Conservation (phyloP, 2,888 invertebrate genomes). For the Diogma glabrata region DNA sequence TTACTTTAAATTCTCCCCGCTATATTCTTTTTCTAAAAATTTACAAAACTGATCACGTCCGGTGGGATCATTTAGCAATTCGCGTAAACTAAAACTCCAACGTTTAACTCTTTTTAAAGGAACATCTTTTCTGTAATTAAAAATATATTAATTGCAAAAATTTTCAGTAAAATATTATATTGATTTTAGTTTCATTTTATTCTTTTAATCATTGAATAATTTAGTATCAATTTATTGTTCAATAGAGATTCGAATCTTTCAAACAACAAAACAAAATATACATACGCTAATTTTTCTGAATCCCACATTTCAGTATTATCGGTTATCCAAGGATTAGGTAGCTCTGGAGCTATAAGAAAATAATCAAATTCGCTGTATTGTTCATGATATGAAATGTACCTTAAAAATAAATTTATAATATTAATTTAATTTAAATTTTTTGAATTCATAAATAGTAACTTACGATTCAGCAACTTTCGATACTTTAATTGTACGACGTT, state of each 20-base stretch:
- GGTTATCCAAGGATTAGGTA: conserved; percentile 93
- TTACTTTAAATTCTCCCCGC: conserved; percentile 95
- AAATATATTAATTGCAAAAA: conserved; percentile 13
- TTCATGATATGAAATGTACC: conserved; percentile 83
- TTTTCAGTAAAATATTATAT: too few relatives aligned
- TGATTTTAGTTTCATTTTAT: neutral
- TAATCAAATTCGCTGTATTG: conserved; percentile 96
- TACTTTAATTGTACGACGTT: conserved; percentile 77
- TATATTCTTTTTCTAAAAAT: conserved; percentile 96
- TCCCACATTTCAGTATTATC: conserved; percentile 97
- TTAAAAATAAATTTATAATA: conserved; percentile 37
- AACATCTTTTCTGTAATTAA: conserved; percentile 66
- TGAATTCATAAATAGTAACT: conserved; percentile 36
- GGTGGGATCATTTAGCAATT: conserved; percentile 86
- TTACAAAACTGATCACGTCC: conserved; percentile 92
- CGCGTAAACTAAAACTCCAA: conserved; percentile 95
- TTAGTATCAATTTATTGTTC: too few relatives aligned
- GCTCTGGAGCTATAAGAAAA: conserved; percentile 84
- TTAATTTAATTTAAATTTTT: neutral
- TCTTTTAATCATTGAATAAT: too few relatives aligned
- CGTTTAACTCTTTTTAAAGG: conserved; percentile 85
- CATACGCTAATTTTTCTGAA: conserved; percentile 79
- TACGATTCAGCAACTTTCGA: conserved; percentile 92
- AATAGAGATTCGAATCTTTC: neutral
- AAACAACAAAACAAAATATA: conserved; percentile 8